Percentiles rank a stretch among this genome's conserved stretches.
Conservation (phyloP, 2,113 vertebrate genomes). For the Blennius ocellaris region DNA sequence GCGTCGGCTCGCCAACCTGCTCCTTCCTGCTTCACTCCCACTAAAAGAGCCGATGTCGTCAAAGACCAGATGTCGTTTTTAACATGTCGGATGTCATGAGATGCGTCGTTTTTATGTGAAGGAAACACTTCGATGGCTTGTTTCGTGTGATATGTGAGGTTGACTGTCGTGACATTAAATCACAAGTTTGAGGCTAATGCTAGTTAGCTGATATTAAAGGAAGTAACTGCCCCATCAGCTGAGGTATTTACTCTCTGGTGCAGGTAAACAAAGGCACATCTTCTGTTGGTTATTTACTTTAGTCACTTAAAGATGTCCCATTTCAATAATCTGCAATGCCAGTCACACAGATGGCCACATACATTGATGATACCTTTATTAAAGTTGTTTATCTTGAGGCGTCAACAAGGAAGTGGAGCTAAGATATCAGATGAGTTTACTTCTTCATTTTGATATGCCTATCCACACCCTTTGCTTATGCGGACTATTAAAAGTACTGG, state of each 20-base stretch:
- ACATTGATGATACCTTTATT: neutral
- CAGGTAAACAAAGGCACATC: neutral
- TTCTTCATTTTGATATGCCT: slow-evolving; percentile 10
- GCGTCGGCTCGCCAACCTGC: neutral
- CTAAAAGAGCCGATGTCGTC: slow-evolving; percentile 3
- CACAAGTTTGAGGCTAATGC: slow-evolving; percentile 38
- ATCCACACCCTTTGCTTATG: neutral
- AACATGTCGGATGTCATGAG: neutral
- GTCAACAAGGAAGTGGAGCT: slow-evolving; percentile 17
- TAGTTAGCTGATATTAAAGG: slow-evolving; percentile 35
- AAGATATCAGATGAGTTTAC: neutral
- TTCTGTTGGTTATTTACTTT: neutral
- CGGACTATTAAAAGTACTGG: neutral
- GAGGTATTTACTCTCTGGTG: neutral
- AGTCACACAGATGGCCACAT: neutral
- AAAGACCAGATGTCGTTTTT: neutral
- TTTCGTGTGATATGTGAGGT: too few relatives aligned
- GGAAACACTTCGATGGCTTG: too few relatives aligned
- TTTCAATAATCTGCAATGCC: too few relatives aligned
- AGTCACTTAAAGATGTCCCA: too few relatives aligned
- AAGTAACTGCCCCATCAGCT: slow-evolving; percentile 36
- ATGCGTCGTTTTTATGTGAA: neutral
- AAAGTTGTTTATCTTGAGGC: neutral
- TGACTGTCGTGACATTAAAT: neutral
- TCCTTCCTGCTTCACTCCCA: slow-evolving; percentile 62